Percentiles rank a stretch among this genome's conserved stretches.
Evolutionary conservation across 1,140 invertebrate genomes (phyloP).

Genomic region (Caenorhabditis inopinata): DNA sequence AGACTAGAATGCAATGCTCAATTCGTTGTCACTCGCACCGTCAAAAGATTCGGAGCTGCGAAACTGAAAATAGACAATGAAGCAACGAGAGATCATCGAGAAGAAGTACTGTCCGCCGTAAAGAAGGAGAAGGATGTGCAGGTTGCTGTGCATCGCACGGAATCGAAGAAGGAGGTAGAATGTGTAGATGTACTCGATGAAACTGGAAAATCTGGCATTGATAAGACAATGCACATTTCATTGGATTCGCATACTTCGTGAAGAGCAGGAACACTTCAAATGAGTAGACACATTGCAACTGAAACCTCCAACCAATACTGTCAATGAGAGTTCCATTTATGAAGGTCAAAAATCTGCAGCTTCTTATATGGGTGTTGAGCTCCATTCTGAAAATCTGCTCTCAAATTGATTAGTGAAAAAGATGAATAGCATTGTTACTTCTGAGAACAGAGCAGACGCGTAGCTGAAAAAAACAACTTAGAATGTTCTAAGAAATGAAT

Average conservation of each 20-base stretch:
- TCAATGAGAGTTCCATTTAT: not conserved
- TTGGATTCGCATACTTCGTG: constrained; percentile 10
- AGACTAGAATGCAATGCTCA: too few relatives aligned
- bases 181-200: not conserved
- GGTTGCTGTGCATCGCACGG: constrained; percentile 11
- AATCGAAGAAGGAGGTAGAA: not conserved
- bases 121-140: not conserved
- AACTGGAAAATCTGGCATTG: too few relatives aligned
- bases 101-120: constrained; percentile 12
- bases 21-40: not conserved
- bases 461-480: too few relatives aligned
- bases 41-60: not conserved
- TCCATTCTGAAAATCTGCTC: not conserved
- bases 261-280: not conserved
- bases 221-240: too few relatives aligned
- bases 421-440: too few relatives aligned
- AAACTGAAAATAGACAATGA: constrained; percentile 10
- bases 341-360: not conserved
- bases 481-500: too few relatives aligned
- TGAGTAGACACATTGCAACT: not conserved
- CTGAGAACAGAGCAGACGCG: too few relatives aligned
- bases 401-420: too few relatives aligned
- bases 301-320: not conserved
- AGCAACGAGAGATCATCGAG: not conserved
- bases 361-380: not conserved